These are phyloP conservation scores for Hydrolagus affinis DNA, from an alignment of 2,113 vertebrate genomes.

Conservation along the genomic window DNA sequence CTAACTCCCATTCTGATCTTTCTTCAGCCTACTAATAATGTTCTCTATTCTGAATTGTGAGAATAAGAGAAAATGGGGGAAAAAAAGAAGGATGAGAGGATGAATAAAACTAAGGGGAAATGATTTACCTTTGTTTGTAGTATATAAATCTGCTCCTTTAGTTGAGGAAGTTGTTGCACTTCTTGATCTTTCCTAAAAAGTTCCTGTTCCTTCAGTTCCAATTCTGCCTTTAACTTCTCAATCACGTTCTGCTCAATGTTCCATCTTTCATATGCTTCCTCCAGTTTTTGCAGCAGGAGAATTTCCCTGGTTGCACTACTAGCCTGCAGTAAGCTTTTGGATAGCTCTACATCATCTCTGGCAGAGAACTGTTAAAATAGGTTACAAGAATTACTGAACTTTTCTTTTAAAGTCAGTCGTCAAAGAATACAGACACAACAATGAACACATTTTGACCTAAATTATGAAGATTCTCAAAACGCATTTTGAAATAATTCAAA, in stretches of 20 bases:
- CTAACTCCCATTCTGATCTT: too few species aligned
- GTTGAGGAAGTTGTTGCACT: constrained; percentile 56
- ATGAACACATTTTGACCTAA: too few species aligned
- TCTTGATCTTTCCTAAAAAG: constrained; percentile 49
- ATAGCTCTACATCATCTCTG: background rate
- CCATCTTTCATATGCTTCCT: constrained; percentile 54
- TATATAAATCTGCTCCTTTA: constrained; percentile 75
- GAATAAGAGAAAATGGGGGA: background rate
- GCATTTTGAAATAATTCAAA: too few species aligned
- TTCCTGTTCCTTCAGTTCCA: constrained; percentile 60
- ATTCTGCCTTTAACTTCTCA: constrained; percentile 53
- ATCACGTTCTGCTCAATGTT: constrained; percentile 47
- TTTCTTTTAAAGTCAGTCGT: too few species aligned
- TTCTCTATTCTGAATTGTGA: too few species aligned
- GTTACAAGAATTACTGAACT: too few species aligned
- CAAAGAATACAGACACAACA: too few species aligned
- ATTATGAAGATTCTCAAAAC: too few species aligned
- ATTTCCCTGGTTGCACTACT: constrained; percentile 42
- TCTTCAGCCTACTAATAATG: too few species aligned
- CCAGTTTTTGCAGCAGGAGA: constrained; percentile 51
- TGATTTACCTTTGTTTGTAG: constrained; percentile 76
- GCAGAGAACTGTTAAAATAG: background rate
- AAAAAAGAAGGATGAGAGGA: background rate
- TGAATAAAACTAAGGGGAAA: background rate
- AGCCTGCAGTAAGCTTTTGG: background rate